These are phyloP conservation scores for Mus spicilegus DNA, from an alignment of 2,113 vertebrate genomes.

Conservation along the genomic window DNA sequence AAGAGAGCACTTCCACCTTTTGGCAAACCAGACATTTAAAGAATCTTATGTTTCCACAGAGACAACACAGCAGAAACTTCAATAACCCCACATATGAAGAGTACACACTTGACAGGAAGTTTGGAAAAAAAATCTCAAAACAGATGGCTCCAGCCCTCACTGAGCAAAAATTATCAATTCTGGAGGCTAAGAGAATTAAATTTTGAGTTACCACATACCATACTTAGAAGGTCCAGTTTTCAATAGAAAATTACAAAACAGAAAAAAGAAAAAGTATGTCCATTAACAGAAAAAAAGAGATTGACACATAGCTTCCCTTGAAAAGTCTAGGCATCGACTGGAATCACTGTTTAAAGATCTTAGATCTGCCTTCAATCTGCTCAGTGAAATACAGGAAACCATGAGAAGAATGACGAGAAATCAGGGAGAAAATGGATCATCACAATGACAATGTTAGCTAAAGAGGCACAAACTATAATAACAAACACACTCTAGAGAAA, in stretches of 20 bases:
- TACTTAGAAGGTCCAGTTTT: constrained; percentile 27
- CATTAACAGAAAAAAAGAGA: neutral
- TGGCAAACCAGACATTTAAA: neutral
- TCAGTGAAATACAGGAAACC: neutral
- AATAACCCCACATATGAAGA: neutral
- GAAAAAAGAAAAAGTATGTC: constrained; percentile 1
- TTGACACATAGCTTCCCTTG: neutral
- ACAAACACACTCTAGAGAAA: neutral
- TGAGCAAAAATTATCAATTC: neutral
- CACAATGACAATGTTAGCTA: neutral
- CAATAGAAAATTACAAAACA: constrained; percentile 18
- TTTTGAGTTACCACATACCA: neutral
- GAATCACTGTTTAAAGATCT: constrained; percentile 12
- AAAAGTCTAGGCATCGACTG: neutral
- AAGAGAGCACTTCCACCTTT: neutral
- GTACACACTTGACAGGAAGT: neutral
- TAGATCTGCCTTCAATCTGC: neutral
- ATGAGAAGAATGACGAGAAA: neutral
- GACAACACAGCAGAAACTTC: neutral
- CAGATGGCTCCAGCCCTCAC: neutral
- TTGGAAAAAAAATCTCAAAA: constrained; percentile 16
- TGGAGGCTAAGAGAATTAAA: neutral
- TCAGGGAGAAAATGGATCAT: neutral
- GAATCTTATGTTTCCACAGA: neutral
- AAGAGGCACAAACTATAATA: neutral